Evolutionary conservation across 2,888 invertebrate species (phyloP).

Genomic region (Andrena minutula): DNA sequence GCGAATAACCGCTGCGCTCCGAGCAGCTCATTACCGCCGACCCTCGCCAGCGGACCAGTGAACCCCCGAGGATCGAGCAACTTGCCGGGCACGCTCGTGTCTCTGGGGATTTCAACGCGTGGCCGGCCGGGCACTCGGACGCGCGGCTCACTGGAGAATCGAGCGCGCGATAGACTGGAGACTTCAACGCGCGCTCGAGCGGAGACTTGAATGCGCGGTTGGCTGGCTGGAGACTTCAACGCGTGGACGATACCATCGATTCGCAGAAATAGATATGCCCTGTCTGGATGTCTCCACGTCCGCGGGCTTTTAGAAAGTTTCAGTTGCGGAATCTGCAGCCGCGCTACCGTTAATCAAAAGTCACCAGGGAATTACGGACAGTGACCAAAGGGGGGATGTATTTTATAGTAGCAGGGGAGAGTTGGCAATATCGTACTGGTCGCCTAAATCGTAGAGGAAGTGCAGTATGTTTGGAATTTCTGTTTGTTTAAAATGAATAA

Average conservation of each 20-base stretch:
- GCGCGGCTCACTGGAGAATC: constrained; percentile 17
- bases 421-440: too few relatives aligned
- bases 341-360: too few relatives aligned
- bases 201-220: background rate
- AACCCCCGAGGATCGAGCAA: constrained; percentile 30
- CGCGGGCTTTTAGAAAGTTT: too few relatives aligned
- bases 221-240: too few relatives aligned
- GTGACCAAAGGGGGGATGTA: too few relatives aligned
- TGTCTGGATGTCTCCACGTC: too few relatives aligned
- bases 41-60: constrained; percentile 40
- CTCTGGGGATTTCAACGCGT: constrained; percentile 41
- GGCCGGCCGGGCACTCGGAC: background rate
- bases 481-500: too few relatives aligned
- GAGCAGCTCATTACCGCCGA: constrained; percentile 62
- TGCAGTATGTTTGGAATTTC: too few relatives aligned
- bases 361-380: too few relatives aligned
- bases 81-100: constrained; percentile 28
- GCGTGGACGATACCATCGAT: background rate
- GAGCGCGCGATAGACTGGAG: constrained; percentile 16
- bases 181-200: constrained; percentile 26
- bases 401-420: too few relatives aligned
- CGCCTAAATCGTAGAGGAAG: too few relatives aligned
- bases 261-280: background rate
- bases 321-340: too few relatives aligned
- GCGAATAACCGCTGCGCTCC: constrained; percentile 57